Base-by-base conservation (phyloP, 2,888 invertebrate genomes). In the Coelinius sp. region DNA sequence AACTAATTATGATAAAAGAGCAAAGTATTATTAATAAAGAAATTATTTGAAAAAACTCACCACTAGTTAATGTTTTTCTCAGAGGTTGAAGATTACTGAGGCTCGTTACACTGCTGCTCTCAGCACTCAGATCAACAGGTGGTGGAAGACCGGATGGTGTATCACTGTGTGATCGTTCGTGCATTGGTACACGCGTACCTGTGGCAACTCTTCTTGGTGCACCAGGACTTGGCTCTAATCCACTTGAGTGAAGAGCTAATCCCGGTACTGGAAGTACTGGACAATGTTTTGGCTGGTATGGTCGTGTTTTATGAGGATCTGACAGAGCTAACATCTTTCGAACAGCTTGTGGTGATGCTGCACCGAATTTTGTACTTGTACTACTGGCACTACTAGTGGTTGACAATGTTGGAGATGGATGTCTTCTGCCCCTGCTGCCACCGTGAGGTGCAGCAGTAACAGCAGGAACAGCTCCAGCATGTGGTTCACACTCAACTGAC, bases 261-360 rank as follows among this genome's bases (percentile, higher is more conserved):
- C 92, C 91, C 27, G 94, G 92, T 41, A 94, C 92, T 3, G 93
- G 91, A 69, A 92, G 89, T 52, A 91, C 89, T 56, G 89, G 90
- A 78, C 88, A 88, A 81, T 92, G 92, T 65, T 95, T 91, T 0
- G 97, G 95, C 85, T 96, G 95, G 84, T 96, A 95, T 5, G 95
- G 96, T 68, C 96, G 91, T 8, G 96, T 95, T 88, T 97, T 97
- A 66, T 93, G 94, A 12, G 94, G 94, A 85, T 96, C 96, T 10
- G 96, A 95, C 31, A 99, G 90, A 6, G 98, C 94, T 79, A 99
- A 90, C 86, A 99, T 92, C 88, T 99, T 99, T 82, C 97, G 92
- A 17, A 99, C 97, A 7, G 98, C 97, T 88, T 98, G 98, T 20
- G 99, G 99, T 12, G 98, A 98, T 46, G 97, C 97, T 46, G 98